These are phyloP conservation scores for Kradibia gibbosae DNA, from an alignment of 1,140 invertebrate genomes.

Conservation along the genomic window DNA sequence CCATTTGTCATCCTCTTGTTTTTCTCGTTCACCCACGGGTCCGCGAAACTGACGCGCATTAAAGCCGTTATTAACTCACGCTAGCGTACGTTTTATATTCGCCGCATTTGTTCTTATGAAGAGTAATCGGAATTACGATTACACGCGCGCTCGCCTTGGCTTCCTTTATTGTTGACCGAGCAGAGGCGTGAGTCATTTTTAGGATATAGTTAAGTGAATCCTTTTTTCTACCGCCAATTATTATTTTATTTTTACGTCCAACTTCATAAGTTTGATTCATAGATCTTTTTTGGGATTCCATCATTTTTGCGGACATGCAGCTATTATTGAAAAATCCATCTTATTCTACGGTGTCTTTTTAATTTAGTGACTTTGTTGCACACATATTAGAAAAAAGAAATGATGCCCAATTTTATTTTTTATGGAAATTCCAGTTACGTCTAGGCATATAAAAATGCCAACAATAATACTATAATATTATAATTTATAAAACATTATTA, in stretches of 20 bases:
- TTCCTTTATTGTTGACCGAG: neutral
- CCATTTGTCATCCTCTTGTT: constrained; percentile 41
- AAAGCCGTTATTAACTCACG: constrained; percentile 39
- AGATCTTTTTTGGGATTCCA: no score
- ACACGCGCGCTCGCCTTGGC: constrained; percentile 4
- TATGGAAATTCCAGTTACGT: neutral
- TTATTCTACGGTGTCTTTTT: neutral
- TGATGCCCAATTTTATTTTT: neutral
- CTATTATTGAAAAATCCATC: no score
- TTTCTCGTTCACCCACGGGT: constrained; percentile 13
- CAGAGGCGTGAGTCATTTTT: constrained; percentile 4
- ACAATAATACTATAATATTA: neutral
- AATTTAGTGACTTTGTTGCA: no score
- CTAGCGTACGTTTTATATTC: constrained; percentile 31
- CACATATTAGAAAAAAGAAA: no score
- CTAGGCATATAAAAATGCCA: neutral
- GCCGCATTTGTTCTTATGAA: constrained; percentile 46
- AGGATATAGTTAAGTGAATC: neutral
- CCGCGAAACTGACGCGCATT: constrained; percentile 10
- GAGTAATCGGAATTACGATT: constrained; percentile 49
- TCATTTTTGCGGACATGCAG: no score
- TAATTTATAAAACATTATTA: no score
- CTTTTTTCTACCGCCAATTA: neutral
- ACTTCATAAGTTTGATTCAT: neutral
- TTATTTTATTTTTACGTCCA: neutral